Percentiles rank a stretch among this genome's conserved stretches.
phyloP scores from a whole-genome alignment of 2,888 invertebrate species.

The Tetropium fuscum region DNA sequence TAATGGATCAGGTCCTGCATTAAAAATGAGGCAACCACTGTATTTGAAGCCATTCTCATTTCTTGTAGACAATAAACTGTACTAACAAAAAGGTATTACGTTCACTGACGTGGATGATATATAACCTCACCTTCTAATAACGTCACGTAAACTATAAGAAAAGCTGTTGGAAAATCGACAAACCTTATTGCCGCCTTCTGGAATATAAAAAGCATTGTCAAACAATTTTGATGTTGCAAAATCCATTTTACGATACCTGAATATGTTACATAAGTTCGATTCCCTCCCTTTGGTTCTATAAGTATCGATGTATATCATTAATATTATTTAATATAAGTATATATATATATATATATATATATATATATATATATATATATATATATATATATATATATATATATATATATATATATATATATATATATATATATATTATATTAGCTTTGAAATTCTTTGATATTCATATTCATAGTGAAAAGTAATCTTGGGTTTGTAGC shows the following conservation, averaged over 20 bases:
- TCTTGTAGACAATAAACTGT: slow-evolving; percentile 53
- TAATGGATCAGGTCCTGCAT: slow-evolving; percentile 23
- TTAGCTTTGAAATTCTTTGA: too few relatives aligned
- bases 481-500: too few relatives aligned
- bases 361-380: too few relatives aligned
- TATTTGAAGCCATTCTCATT: slow-evolving; percentile 49
- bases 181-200: slow-evolving; percentile 52
- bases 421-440: too few relatives aligned
- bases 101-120: slow-evolving; percentile 59
- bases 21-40: slow-evolving; percentile 31
- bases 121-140: slow-evolving; percentile 59
- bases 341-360: too few relatives aligned
- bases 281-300: too few relatives aligned
- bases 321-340: too few relatives aligned
- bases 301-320: too few relatives aligned
- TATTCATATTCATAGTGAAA: too few relatives aligned
- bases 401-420: too few relatives aligned
- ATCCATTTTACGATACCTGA: slow-evolving; percentile 26
- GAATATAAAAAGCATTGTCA: slow-evolving; percentile 49
- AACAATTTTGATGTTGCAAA: slow-evolving; percentile 26
- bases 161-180: slow-evolving; percentile 56
- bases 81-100: slow-evolving; percentile 56
- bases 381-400: too few relatives aligned
- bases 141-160: slow-evolving; percentile 61
- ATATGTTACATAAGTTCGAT: too few relatives aligned